Evolutionary conservation across 2,888 invertebrate species (phyloP).

Genomic region (Idaea straminata): DNA sequence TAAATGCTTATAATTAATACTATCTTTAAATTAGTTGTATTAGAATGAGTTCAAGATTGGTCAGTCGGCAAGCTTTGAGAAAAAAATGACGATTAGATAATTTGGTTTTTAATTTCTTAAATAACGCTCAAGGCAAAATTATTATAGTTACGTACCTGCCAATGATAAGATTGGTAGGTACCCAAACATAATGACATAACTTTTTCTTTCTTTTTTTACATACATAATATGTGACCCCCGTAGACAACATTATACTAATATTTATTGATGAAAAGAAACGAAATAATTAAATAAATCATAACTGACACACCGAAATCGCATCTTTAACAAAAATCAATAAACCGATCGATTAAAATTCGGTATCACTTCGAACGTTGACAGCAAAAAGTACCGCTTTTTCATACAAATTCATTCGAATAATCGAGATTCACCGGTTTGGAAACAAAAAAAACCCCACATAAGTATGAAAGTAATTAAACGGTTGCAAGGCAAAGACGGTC

Average conservation of each 20-base stretch:
- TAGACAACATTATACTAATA: background rate
- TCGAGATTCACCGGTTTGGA: conserved; percentile 46
- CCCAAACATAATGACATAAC: background rate
- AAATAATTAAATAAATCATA: background rate
- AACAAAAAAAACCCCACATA: conserved; percentile 51
- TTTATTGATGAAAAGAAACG: background rate
- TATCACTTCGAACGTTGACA: conserved; percentile 56
- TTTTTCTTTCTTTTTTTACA: too few relatives aligned
- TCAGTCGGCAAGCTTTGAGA: background rate
- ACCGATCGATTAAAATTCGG: conserved; percentile 45
- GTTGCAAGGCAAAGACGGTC: conserved; percentile 41
- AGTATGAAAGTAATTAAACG: conserved; percentile 54
- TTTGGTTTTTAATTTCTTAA: conserved; percentile 4
- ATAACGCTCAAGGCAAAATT: background rate
- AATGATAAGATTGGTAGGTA: background rate
- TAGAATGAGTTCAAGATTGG: background rate
- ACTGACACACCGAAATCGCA: background rate
- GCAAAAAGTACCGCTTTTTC: conserved; percentile 65
- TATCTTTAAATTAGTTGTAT: background rate
- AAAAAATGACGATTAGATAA: conserved; percentile 3
- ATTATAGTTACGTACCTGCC: background rate
- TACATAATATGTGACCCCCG: too few relatives aligned
- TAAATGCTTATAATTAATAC: conserved; percentile 1
- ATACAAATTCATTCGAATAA: conserved; percentile 63
- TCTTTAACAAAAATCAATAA: conserved; percentile 17